A percentile compares a stretch with the other conserved stretches of the same genome.
These are phyloP conservation scores for Carassius auratus DNA, from an alignment of 2,113 vertebrate species.

Conservation along the genomic window DNA sequence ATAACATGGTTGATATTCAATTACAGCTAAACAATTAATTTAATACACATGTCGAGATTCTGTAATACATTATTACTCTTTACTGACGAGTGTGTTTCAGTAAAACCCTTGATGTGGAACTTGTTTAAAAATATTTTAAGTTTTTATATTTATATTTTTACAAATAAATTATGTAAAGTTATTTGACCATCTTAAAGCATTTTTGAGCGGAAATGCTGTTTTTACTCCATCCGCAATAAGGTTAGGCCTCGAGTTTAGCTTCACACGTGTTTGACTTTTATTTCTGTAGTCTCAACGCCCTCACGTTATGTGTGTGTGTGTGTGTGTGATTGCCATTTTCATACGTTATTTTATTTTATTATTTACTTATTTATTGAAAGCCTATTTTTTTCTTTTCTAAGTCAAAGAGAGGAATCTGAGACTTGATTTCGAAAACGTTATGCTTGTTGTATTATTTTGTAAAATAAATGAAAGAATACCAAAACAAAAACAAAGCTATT, in stretches of 20 bases:
- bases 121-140: not conserved
- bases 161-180: not conserved
- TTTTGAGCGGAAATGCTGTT: not conserved
- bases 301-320: not conserved
- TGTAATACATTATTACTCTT: not conserved
- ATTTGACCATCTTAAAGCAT: not conserved
- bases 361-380: no score
- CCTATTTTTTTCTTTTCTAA: not conserved
- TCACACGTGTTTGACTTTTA: slow-evolving; percentile 16
- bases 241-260: slow-evolving; percentile 20
- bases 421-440: not conserved
- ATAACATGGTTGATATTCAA: not conserved
- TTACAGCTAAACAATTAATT: not conserved
- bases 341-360: no score
- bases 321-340: not conserved
- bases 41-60: not conserved
- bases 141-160: not conserved
- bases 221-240: not conserved
- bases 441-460: not conserved
- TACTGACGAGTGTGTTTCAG: not conserved
- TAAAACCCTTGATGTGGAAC: not conserved
- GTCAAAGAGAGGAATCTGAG: no score
- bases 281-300: not conserved
- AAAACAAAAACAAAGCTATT: not conserved
- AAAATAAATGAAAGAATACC: not conserved